Conservation (phyloP, 2,797 vertebrate species). For the Enteromius paludinosus region DNA sequence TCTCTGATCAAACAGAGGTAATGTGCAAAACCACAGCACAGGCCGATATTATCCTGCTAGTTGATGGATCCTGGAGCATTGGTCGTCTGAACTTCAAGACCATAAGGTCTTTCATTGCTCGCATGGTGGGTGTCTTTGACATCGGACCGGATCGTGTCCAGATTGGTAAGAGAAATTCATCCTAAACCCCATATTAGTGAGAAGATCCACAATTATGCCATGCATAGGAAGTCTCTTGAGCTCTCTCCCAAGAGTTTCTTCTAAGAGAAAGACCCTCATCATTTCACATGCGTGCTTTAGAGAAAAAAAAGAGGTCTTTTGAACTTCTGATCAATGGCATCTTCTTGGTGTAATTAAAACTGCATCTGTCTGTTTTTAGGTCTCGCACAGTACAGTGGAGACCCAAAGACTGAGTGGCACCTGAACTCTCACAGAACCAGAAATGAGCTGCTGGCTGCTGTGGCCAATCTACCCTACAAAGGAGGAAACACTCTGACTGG, state of each 20-base stretch:
- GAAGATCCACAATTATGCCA: not conserved
- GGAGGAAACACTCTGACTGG: conserved; percentile 98
- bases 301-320: not conserved
- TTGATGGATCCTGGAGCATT: conserved; percentile 99
- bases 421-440: conserved; percentile 87
- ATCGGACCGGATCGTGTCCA: conserved; percentile 95
- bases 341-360: not conserved
- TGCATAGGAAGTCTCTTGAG: not conserved
- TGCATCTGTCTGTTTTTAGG: conserved; percentile 71
- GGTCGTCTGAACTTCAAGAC: conserved; percentile 97
- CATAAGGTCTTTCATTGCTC: conserved; percentile 89
- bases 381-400: conserved; percentile 97
- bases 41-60: conserved; percentile 95
- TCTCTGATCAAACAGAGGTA: conserved; percentile 80
- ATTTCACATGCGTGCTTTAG: not conserved
- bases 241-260: not conserved
- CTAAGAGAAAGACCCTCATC: not conserved
- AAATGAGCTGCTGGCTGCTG: conserved; percentile 87
- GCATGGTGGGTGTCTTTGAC: conserved; percentile 95
- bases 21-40: conserved; percentile 90
- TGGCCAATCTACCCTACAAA: conserved; percentile 95
- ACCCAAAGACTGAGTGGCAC: conserved; percentile 97
- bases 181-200: not conserved
- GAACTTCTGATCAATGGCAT: not conserved
- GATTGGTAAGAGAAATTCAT: conserved; percentile 82